phyloP scores from a whole-genome alignment of 2,888 invertebrate species.

The Daptonema setosum region DNA sequence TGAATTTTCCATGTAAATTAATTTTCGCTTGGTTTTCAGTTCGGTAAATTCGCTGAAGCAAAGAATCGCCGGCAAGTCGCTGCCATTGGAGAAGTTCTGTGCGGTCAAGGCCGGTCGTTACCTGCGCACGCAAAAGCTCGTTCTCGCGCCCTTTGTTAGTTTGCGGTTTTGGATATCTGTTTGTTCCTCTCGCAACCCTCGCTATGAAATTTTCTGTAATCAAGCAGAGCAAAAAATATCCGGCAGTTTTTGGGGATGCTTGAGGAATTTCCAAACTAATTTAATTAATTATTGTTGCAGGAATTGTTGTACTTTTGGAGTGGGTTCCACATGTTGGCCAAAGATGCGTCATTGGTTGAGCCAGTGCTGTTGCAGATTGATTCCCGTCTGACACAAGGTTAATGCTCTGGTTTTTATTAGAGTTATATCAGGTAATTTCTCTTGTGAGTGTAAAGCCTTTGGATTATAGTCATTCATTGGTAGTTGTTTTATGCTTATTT shows the following conservation, averaged over 20 bases:
- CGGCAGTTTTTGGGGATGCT: no score
- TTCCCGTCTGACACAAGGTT: constrained; percentile 9
- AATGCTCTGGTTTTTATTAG: neutral
- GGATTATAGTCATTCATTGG: no score
- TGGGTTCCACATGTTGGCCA: constrained; percentile 56
- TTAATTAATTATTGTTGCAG: constrained; percentile 19
- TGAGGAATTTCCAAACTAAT: neutral
- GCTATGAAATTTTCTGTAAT: neutral
- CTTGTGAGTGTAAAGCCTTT: no score
- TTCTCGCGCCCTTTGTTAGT: neutral
- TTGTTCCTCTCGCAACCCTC: neutral
- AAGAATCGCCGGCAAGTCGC: constrained; percentile 76
- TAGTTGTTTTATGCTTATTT: no score
- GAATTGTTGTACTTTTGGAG: constrained; percentile 84
- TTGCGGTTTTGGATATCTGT: neutral
- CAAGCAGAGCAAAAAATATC: no score
- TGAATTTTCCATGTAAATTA: no score
- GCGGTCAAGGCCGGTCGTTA: constrained; percentile 59
- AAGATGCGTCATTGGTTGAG: constrained; percentile 36
- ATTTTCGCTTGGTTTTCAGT: no score
- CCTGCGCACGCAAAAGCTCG: neutral
- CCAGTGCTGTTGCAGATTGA: constrained; percentile 28
- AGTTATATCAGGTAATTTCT: no score
- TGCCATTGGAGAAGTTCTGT: constrained; percentile 89
- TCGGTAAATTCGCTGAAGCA: no score